Percentiles rank a stretch among this genome's conserved stretches.
Evolutionary conservation across 2,888 invertebrate genomes (phyloP).

Genomic region (Yponomeuta sedellus): DNA sequence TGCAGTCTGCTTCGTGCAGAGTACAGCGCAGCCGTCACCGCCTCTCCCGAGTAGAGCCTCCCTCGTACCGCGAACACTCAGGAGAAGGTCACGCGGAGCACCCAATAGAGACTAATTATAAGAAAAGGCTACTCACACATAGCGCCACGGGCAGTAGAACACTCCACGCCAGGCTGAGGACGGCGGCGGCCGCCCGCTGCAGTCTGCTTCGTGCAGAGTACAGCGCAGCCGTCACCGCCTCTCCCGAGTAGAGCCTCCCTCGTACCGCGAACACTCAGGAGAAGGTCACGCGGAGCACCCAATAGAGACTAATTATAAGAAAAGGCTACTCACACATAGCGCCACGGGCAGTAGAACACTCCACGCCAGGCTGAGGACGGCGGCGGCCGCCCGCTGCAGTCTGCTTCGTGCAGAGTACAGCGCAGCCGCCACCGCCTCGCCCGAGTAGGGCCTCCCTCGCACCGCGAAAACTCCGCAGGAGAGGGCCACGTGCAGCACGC

Average conservation of each 20-base stretch:
- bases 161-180: conserved; percentile 91
- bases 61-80: conserved; percentile 92
- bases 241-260: conserved; percentile 90
- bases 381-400: conserved; percentile 72
- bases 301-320: conserved; percentile 44
- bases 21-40: conserved; percentile 69
- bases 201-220: conserved; percentile 51
- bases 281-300: conserved; percentile 84
- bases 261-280: conserved; percentile 89
- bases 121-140: conserved; percentile 76
- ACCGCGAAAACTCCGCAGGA: conserved; percentile 90
- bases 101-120: conserved; percentile 55
- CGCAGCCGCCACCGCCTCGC: conserved; percentile 79
- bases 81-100: conserved; percentile 84
- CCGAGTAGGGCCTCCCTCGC: conserved; percentile 89
- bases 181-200: conserved; percentile 75
- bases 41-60: conserved; percentile 89
- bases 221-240: conserved; percentile 75
- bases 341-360: conserved; percentile 90
- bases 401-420: conserved; percentile 51
- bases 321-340: conserved; percentile 78
- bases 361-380: conserved; percentile 89
- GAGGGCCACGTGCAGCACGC: conserved; percentile 85
- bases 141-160: conserved; percentile 88
- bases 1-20: conserved; percentile 45